These are phyloP conservation scores for Crocidura indochinensis DNA, from an alignment of 2,797 vertebrate species.

Conservation along the genomic window DNA sequence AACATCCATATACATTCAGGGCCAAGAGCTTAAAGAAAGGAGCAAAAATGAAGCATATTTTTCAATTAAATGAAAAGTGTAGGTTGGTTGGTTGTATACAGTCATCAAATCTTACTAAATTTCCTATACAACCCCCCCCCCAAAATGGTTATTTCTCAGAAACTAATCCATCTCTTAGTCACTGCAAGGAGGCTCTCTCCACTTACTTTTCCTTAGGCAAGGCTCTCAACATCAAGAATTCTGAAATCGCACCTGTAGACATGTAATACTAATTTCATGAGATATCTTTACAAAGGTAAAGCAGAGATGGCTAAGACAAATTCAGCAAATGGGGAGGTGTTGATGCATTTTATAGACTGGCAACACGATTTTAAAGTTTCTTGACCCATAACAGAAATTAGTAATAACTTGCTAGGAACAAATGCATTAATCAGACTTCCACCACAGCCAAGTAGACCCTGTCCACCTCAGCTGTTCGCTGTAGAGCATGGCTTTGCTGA, in stretches of 20 bases:
- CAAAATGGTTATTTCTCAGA: neutral
- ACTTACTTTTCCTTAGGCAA: neutral
- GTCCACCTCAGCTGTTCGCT: neutral
- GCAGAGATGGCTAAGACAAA: neutral
- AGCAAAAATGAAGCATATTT: neutral
- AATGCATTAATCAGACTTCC: constrained; percentile 62
- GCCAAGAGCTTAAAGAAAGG: neutral
- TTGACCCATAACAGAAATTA: constrained; percentile 46
- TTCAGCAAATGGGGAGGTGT: neutral
- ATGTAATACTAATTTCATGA: neutral
- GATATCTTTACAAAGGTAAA: neutral
- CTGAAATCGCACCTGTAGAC: neutral
- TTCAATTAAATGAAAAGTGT: constrained; percentile 46
- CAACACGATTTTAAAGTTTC: constrained; percentile 9
- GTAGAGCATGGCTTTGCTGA: neutral
- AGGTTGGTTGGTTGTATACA: constrained; percentile 29
- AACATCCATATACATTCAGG: neutral
- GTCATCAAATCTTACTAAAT: constrained; percentile 11
- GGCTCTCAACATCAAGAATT: neutral
- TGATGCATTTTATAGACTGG: neutral
- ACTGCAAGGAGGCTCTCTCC: neutral
- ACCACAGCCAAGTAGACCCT: constrained; percentile 23
- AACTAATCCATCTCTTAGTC: neutral
- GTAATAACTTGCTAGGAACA: neutral
- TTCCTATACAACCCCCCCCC: neutral